Evolutionary conservation across 2,888 invertebrate species (phyloP), one percentile per base, ranked within the genome.

Genomic region (Portevinia maculata): DNA sequence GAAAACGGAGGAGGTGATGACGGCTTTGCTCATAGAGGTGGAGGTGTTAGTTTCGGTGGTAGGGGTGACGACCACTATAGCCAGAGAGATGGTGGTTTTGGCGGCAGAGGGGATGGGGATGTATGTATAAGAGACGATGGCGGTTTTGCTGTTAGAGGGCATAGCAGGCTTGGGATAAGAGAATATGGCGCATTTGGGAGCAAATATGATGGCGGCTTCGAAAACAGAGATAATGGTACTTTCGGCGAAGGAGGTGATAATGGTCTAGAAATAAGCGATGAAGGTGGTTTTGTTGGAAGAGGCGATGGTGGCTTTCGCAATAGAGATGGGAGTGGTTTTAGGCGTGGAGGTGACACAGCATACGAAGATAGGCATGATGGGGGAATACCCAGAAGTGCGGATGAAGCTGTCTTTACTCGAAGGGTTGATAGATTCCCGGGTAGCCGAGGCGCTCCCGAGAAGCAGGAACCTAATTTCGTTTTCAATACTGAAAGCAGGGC

Each of bases 91-190:
- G 15, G 44, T 21, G 44, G 44, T 4, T 44, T 44, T 5, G 46
- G 53, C 32, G 48, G 62, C 30, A 13, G 39, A 3, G 44, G 74
- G 15, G 79, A 84, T 7, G 84, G 84, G 11, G 74, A 79, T 69
- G 86, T 88, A n/a, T 84, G 86, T n/a, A 79, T 84, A 11, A 87
- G 88, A 13, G 87, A 88, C 11, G 46, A 88, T 11, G 87, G 19
- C 19, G 44, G 19, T 4, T 44, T 44, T 44, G 44, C 19, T 5
- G 19, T 13, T 17, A n/a, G 48, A 13, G 48, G 11, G 8, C 17
- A 88, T n/a, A 87, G 11, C 19, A 19, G 44, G 3, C 19, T 44
- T 7, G 19, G 44, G 3, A 17, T 28, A n/a, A 15, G 48, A 48
- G 48, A 44, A 7, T 7, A 48, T 8, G 48, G 13, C n/a, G 24